These are phyloP conservation scores for Hydraecia micacea DNA, from an alignment of 2,888 invertebrate genomes.

Conservation along the genomic window DNA sequence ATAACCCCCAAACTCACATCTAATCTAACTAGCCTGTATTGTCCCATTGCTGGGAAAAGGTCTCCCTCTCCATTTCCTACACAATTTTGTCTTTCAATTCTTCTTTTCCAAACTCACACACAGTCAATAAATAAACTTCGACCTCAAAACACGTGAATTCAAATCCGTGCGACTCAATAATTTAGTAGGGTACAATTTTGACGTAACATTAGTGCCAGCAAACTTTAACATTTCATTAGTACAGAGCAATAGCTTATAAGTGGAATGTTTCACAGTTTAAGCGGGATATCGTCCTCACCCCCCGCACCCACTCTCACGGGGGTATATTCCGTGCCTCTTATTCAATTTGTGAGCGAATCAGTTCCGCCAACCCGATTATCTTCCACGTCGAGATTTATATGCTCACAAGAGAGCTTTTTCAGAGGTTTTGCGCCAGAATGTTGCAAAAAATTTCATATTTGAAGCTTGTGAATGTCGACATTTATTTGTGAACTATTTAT, in stretches of 20 bases:
- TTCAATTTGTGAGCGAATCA: slow-evolving; percentile 89
- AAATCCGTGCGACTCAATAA: slow-evolving; percentile 52
- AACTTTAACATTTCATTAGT: slow-evolving; percentile 77
- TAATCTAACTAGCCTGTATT: too few relatives aligned
- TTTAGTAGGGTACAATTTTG: slow-evolving; percentile 50
- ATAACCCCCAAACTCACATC: not conserved
- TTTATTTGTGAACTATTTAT: slow-evolving; percentile 63
- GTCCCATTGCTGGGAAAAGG: too few relatives aligned
- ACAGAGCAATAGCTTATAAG: slow-evolving; percentile 76
- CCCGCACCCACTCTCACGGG: slow-evolving; percentile 72
- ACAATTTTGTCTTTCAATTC: too few relatives aligned
- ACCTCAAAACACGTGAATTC: slow-evolving; percentile 12
- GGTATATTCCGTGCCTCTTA: slow-evolving; percentile 85
- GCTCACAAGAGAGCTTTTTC: slow-evolving; percentile 82
- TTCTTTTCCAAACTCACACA: not conserved
- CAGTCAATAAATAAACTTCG: not conserved
- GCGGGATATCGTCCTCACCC: slow-evolving; percentile 73
- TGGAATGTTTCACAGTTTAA: slow-evolving; percentile 80
- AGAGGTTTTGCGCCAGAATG: slow-evolving; percentile 75
- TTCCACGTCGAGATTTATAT: slow-evolving; percentile 87
- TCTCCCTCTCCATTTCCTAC: too few relatives aligned
- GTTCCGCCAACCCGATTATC: slow-evolving; percentile 89
- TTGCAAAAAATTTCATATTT: slow-evolving; percentile 72
- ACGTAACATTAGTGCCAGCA: slow-evolving; percentile 67
- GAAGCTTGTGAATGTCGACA: slow-evolving; percentile 67